Evolutionary conservation across 2,113 vertebrate species (phyloP).

Genomic region (Myotis yumanensis): DNA sequence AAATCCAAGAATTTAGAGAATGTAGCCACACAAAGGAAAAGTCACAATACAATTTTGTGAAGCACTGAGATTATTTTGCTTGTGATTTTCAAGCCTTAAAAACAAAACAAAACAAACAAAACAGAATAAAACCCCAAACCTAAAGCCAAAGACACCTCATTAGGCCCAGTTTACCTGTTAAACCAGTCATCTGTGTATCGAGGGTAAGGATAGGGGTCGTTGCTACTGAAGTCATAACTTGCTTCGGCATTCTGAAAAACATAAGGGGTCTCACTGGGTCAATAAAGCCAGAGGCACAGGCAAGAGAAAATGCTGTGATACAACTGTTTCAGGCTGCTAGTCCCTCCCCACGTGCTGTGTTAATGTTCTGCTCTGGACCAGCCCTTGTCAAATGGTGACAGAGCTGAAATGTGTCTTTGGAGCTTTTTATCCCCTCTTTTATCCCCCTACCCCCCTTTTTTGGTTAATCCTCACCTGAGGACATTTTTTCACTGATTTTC

Average conservation of each 20-base stretch:
- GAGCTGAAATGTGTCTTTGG: neutral
- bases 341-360: neutral
- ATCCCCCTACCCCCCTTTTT: neutral
- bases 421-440: neutral
- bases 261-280: slow-evolving; percentile 64
- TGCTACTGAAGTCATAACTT: slow-evolving; percentile 99
- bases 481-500: too few relatives aligned
- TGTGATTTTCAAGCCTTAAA: neutral
- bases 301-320: neutral
- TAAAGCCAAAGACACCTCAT: neutral
- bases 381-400: neutral
- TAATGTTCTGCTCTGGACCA: neutral
- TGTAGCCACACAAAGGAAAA: neutral
- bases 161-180: slow-evolving; percentile 91
- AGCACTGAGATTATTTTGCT: slow-evolving; percentile 25
- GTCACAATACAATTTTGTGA: neutral
- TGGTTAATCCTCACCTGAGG: too few relatives aligned
- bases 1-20: neutral
- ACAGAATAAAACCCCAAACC: neutral
- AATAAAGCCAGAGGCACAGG: neutral
- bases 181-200: slow-evolving; percentile 99
- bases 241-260: slow-evolving; percentile 97
- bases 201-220: slow-evolving; percentile 97
- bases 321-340: neutral
- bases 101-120: neutral